Evolutionary conservation across 2,797 vertebrate species (phyloP), one percentile per base, ranked within the genome.

Genomic region (Myiothlypis chrysogaster): DNA sequence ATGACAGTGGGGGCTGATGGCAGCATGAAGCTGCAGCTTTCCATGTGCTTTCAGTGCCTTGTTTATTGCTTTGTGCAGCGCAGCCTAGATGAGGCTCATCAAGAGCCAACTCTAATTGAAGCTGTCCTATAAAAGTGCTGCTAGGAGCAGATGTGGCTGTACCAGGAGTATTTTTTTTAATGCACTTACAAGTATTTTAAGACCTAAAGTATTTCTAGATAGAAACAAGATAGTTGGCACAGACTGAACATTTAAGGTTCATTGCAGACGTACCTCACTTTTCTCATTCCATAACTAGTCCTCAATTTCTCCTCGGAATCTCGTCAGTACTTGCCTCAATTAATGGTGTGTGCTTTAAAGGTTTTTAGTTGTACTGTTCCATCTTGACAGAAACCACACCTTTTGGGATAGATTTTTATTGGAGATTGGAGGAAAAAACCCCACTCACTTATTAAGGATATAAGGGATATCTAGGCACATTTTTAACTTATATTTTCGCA

Each of bases 51-150:
- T 89, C 52, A 35, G 39, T 61, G 57, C 21, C 30, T 88, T 78
- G 52, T 95, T 95, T 95, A 89, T 87, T 84, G 85, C 91, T 94
- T 90, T 15, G 7, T 93, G 53, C 52, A 70, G 77, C 91, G 83
- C 55, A 95, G 70, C 80, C 63, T 94, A 86, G 91, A 92, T 47
- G 84, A 96, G 59, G 44, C 77, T 95, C 94, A 75, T 83, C 90
- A 71, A 93, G 93, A 96, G 94, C 90, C 81, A 92, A 20, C 90
- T 96, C 90, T 90, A 95, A 96, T 94, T 95, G 94, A 90, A 90
- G 77, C 49, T 93, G 76, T 64, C 65, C 79, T 91, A 85, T 91
- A 88, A 96, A 97, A 96, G 43, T 83, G 57, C 65, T 92, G 78
- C 64, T 90, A 88, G 12, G 46, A 96, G 77, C 88, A 97, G 95